Evolutionary conservation across 2,113 vertebrate species (phyloP).

Genomic region (Cisticola juncidis): DNA sequence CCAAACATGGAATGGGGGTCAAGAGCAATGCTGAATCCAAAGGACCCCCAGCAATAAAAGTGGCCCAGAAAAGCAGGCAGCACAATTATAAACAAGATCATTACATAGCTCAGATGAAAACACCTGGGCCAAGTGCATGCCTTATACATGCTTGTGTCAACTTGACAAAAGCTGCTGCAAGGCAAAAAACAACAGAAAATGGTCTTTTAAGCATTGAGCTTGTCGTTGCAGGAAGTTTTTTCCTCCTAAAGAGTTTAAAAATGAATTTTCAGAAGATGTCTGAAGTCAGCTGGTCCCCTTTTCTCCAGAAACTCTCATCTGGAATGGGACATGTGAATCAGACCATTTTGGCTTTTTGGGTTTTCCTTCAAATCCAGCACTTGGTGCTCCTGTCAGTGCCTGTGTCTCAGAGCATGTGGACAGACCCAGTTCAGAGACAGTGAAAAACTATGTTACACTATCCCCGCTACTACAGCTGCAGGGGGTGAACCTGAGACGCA

Average conservation of each 20-base stretch:
- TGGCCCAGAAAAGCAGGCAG: neutral
- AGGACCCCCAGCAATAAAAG: neutral
- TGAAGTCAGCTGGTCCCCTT: neutral
- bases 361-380: neutral
- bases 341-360: neutral
- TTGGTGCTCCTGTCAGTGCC: neutral
- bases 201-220: accelerated
- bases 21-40: neutral
- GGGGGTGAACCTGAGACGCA: neutral
- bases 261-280: neutral
- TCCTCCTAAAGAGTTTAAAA: neutral
- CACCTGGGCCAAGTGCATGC: neutral
- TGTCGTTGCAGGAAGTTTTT: neutral
- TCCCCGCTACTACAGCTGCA: neutral
- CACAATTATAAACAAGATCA: neutral
- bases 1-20: neutral
- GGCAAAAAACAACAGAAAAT: neutral
- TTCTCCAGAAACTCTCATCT: neutral
- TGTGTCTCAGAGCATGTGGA: neutral
- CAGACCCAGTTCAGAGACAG: neutral
- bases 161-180: neutral
- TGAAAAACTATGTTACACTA: neutral
- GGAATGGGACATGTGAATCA: neutral
- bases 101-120: neutral
- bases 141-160: neutral